phyloP scores from a whole-genome alignment of 1,140 invertebrate genomes.

The Lordiphosa collinella region DNA sequence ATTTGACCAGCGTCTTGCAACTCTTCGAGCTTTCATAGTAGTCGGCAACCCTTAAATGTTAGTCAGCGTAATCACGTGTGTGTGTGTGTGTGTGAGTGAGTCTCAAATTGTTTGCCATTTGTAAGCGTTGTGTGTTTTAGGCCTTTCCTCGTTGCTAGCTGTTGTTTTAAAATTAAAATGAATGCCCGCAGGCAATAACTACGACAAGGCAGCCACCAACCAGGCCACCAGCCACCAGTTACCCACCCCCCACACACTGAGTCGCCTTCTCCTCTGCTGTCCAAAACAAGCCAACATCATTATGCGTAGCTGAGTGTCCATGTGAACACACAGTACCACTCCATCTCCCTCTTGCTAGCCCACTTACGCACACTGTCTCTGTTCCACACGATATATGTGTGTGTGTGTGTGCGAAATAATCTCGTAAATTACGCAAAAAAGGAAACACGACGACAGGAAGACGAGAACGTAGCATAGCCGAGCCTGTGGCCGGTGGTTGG shows the following conservation, averaged over 20 bases:
- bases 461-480: conserved; percentile 6
- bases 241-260: conserved; percentile 13
- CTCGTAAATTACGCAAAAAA: conserved; percentile 78
- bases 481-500: conserved; percentile 51
- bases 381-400: neutral
- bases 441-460: conserved; percentile 42
- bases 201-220: conserved; percentile 64
- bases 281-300: conserved; percentile 76
- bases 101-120: conserved; percentile 74
- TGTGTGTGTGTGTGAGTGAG: conserved; percentile 14
- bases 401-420: conserved; percentile 71
- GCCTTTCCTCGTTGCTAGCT: conserved; percentile 47
- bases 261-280: conserved; percentile 45
- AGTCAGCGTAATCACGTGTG: conserved; percentile 13
- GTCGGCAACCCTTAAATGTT: conserved; percentile 59
- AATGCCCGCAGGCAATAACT: conserved; percentile 77
- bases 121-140: conserved; percentile 72
- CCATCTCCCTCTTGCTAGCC: conserved; percentile 1
- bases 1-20: too few relatives aligned
- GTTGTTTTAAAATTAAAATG: conserved; percentile 78
- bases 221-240: too few relatives aligned
- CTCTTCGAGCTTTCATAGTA: neutral
- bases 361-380: conserved; percentile 1
- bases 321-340: conserved; percentile 4
- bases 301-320: conserved; percentile 71